Conservation (phyloP, 1,140 invertebrate species). For the Drosophila sucinea region DNA sequence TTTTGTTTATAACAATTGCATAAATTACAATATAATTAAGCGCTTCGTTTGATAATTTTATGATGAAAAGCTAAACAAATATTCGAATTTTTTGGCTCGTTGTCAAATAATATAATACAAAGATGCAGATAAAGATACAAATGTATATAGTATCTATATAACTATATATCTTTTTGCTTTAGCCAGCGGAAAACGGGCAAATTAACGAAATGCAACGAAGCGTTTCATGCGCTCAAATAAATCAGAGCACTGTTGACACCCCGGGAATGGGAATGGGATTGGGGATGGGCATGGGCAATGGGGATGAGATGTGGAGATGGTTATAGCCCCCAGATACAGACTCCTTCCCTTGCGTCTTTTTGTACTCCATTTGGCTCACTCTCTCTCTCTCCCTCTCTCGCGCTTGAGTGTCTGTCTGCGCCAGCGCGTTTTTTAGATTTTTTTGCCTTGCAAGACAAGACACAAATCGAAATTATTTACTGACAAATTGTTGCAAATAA, state of each 20-base stretch:
- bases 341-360: slow-evolving; percentile 1
- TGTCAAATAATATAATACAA: slow-evolving; percentile 41
- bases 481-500: slow-evolving; percentile 82
- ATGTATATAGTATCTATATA: slow-evolving; percentile 12
- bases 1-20: slow-evolving; percentile 35
- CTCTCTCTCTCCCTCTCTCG: slow-evolving; percentile 11
- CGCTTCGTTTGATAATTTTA: slow-evolving; percentile 66
- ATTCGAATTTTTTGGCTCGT: slow-evolving; percentile 47
- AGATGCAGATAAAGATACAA: slow-evolving; percentile 1
- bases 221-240: slow-evolving; percentile 82
- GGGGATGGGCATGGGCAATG: slow-evolving; percentile 24
- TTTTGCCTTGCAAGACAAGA: slow-evolving; percentile 40
- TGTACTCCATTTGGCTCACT: background rate
- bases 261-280: slow-evolving; percentile 27
- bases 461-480: slow-evolving; percentile 80
- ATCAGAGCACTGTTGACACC: slow-evolving; percentile 81
- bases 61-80: slow-evolving; percentile 51
- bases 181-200: slow-evolving; percentile 73
- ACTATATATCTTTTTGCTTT: slow-evolving; percentile 35
- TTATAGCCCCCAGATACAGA: slow-evolving; percentile 36
- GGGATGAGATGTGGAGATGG: slow-evolving; percentile 17
- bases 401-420: slow-evolving; percentile 23
- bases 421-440: slow-evolving; percentile 52
- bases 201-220: slow-evolving; percentile 82
- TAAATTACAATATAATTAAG: slow-evolving; percentile 81